Conservation (phyloP, 2,888 invertebrate genomes). For the Taenaris catops region DNA sequence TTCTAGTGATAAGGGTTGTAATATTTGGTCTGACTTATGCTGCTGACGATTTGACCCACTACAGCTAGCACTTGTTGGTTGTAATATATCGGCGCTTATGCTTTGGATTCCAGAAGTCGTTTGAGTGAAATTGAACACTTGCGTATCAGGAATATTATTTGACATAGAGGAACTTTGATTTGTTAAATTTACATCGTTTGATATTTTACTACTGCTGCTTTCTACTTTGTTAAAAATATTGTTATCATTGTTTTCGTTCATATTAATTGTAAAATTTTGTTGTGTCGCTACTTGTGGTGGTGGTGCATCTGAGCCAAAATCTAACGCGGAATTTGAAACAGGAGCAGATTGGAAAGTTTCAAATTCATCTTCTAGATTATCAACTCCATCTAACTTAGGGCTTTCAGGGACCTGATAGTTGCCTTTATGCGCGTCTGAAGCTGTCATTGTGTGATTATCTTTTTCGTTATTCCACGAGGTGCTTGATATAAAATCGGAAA, state of each 20-base stretch:
- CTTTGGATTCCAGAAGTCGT: conserved; percentile 33
- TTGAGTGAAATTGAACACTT: conserved; percentile 9
- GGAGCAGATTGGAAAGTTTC: conserved; percentile 70
- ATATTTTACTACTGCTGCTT: conserved; percentile 2
- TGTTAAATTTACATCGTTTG: conserved; percentile 5
- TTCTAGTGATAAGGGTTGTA: conserved; percentile 69
- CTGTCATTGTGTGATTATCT: conserved; percentile 21
- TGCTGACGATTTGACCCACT: conserved; percentile 34
- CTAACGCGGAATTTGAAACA: too few relatives aligned
- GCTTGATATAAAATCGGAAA: conserved; percentile 58
- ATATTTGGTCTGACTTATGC: conserved; percentile 59
- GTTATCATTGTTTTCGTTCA: conserved; percentile 5
- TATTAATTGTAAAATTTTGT: conserved; percentile 3
- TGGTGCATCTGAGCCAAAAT: too few relatives aligned
- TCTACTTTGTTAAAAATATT: conserved; percentile 3
- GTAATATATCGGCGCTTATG: conserved; percentile 37
- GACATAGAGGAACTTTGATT: conserved; percentile 5
- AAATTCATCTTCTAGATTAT: conserved; percentile 54
- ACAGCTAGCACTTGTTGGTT: conserved; percentile 40
- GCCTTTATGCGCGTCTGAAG: conserved; percentile 9
- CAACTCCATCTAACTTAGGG: conserved; percentile 6
- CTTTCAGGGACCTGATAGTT: conserved; percentile 8
- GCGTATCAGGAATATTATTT: conserved; percentile 2
- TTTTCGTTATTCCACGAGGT: conserved; percentile 38
- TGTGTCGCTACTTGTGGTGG: conserved; percentile 4